Conservation (phyloP, 2,113 vertebrate species). For the Gallinago media region DNA sequence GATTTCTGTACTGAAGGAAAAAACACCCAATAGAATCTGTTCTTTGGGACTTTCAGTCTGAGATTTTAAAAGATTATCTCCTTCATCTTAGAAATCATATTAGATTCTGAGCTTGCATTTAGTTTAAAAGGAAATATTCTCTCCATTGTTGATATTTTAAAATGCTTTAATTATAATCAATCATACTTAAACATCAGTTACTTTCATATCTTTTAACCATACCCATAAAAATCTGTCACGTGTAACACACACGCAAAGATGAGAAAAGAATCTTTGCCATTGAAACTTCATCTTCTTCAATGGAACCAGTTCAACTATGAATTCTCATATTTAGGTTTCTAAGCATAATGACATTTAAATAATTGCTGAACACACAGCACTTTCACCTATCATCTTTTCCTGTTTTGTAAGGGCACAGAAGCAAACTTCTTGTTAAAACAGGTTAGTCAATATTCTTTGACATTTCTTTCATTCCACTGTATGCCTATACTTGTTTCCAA, state of each 20-base stretch:
- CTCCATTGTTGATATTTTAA: not conserved
- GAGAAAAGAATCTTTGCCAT: not conserved
- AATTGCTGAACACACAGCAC: not conserved
- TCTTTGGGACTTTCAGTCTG: not conserved
- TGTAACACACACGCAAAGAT: not conserved
- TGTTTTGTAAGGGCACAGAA: not conserved
- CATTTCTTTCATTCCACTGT: not conserved
- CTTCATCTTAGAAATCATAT: not conserved
- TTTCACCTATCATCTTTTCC: not conserved
- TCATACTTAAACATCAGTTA: not conserved
- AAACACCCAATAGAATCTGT: not conserved
- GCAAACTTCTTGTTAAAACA: not conserved
- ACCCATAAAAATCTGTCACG: not conserved
- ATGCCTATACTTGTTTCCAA: not conserved
- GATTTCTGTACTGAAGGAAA: not conserved
- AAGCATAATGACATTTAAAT: not conserved
- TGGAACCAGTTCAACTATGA: not conserved
- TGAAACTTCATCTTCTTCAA: not conserved
- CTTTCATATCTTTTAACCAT: not conserved
- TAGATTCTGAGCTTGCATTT: not conserved
- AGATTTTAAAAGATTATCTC: constrained; percentile 13
- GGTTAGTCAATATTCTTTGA: not conserved
- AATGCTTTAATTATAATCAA: not conserved
- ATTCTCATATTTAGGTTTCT: not conserved
- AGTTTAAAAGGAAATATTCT: not conserved